phyloP scores from a whole-genome alignment of 2,113 vertebrate genomes.

The Micromys minutus region DNA sequence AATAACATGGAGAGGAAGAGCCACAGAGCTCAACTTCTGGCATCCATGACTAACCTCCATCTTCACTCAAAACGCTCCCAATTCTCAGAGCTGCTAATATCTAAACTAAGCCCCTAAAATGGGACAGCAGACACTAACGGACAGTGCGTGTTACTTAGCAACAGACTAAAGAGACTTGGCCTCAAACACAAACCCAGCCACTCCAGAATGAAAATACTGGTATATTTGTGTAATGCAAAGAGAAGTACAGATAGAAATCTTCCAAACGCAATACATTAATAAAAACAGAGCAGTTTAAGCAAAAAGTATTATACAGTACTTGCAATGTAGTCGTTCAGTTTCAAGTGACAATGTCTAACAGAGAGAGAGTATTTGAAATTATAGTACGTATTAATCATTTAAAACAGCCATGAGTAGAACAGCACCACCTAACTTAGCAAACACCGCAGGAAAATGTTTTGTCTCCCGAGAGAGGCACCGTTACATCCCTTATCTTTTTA shows the following conservation, averaged over 20 bases:
- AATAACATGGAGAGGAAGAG: background rate
- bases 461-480: slow-evolving; percentile 71
- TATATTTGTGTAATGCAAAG: slow-evolving; percentile 82
- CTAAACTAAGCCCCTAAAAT: background rate
- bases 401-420: slow-evolving; percentile 70
- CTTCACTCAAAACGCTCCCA: background rate
- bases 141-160: background rate
- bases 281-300: slow-evolving; percentile 78
- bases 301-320: slow-evolving; percentile 80
- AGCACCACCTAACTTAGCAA: slow-evolving; percentile 77
- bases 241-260: slow-evolving; percentile 81
- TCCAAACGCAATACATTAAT: slow-evolving; percentile 79
- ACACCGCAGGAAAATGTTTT: slow-evolving; percentile 75
- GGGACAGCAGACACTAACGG: background rate
- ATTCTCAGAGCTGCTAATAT: slow-evolving; percentile 10
- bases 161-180: background rate
- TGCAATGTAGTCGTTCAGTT: slow-evolving; percentile 74
- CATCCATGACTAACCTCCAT: background rate
- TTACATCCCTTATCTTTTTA: slow-evolving; percentile 68
- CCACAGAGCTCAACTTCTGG: background rate
- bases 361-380: slow-evolving; percentile 73
- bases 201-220: slow-evolving; percentile 81
- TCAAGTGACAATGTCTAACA: slow-evolving; percentile 65
- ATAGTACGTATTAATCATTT: slow-evolving; percentile 71
- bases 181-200: slow-evolving; percentile 36